Percentiles rank a stretch among this genome's conserved stretches.
phyloP scores from a whole-genome alignment of 2,113 vertebrate species.

The Edolisoma coerulescens region DNA sequence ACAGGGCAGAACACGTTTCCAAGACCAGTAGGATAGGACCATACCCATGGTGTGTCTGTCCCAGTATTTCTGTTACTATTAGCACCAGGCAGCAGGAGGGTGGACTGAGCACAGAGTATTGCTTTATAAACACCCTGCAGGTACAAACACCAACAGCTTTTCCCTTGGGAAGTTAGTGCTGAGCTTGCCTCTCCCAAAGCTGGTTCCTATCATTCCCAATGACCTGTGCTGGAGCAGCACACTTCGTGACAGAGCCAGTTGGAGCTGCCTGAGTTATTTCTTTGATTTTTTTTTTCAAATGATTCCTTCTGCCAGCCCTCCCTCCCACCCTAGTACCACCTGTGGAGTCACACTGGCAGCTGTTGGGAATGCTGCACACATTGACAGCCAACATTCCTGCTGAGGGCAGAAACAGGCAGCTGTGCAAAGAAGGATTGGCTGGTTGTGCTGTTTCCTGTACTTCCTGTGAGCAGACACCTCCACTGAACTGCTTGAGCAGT shows the following conservation, averaged over 20 bases:
- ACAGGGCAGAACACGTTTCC: background rate
- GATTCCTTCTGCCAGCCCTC: background rate
- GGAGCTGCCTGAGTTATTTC: background rate
- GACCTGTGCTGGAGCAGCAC: background rate
- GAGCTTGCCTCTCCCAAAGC: background rate
- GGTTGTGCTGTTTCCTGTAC: background rate
- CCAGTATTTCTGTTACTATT: background rate
- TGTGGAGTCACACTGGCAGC: background rate
- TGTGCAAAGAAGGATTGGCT: background rate
- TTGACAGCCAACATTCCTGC: background rate
- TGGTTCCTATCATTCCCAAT: background rate
- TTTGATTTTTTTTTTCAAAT: background rate
- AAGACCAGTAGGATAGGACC: background rate
- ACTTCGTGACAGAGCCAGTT: background rate
- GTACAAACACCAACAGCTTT: background rate
- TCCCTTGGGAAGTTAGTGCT: background rate
- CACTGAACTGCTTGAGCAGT: background rate
- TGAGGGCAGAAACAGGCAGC: background rate
- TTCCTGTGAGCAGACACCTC: background rate
- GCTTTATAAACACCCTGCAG: background rate
- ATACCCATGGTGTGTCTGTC: accelerated
- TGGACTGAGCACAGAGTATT: background rate
- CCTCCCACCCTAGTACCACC: background rate
- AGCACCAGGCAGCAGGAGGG: background rate
- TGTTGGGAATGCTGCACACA: background rate